Evolutionary conservation across 2,113 vertebrate species (phyloP).

Genomic region (Agelaius tricolor): DNA sequence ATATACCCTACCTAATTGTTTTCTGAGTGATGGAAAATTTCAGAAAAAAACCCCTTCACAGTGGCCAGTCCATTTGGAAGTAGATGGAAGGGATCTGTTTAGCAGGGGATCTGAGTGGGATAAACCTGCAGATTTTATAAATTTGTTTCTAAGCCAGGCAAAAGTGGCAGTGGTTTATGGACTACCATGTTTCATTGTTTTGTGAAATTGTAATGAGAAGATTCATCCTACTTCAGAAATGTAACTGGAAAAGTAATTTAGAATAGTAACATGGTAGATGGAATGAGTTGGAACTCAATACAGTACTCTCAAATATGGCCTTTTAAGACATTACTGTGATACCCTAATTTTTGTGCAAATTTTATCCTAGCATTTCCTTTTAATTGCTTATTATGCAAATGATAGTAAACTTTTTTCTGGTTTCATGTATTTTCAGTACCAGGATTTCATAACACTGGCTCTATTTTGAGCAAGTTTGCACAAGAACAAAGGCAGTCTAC

Average conservation of each 20-base stretch:
- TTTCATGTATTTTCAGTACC: not conserved
- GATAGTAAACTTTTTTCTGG: not conserved
- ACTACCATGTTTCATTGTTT: not conserved
- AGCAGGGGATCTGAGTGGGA: not conserved
- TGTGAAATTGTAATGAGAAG: not conserved
- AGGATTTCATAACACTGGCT: not conserved
- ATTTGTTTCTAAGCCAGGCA: not conserved
- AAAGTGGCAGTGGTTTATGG: not conserved
- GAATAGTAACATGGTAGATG: not conserved
- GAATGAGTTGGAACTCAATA: not conserved
- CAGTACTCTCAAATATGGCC: not conserved
- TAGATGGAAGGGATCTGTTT: not conserved
- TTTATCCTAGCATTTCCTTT: not conserved
- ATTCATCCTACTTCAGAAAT: not conserved
- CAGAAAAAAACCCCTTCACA: fast-evolving
- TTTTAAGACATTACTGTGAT: not conserved
- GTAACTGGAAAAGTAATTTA: not conserved
- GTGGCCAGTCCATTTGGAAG: not conserved
- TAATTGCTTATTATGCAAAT: not conserved
- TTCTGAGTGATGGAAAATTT: not conserved
- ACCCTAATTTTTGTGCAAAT: not conserved
- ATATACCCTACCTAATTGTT: not conserved
- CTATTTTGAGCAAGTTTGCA: not conserved
- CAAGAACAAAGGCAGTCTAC: not conserved
- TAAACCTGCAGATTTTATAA: not conserved